Evolutionary conservation across 2,113 vertebrate species (phyloP).

Genomic region (Erythrolamprus reginae): DNA sequence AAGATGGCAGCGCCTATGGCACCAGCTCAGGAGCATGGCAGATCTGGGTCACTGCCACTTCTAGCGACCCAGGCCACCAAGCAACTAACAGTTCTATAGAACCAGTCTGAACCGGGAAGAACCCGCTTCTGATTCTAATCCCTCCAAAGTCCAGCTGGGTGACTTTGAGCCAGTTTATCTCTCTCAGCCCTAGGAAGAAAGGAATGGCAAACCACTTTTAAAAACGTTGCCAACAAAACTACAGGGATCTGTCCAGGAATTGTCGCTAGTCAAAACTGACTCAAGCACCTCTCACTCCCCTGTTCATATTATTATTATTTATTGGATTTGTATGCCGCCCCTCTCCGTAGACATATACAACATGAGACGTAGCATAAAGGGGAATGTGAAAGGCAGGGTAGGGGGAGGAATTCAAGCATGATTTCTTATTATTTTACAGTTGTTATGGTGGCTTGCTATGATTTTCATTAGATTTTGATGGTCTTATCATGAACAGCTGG

Average conservation of each 20-base stretch:
- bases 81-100: too few species aligned
- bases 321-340: too few species aligned
- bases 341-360: too few species aligned
- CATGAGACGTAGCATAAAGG: background rate
- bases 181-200: background rate
- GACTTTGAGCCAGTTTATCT: background rate
- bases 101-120: too few species aligned
- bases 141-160: background rate
- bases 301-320: too few species aligned
- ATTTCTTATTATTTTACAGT: background rate
- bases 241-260: background rate
- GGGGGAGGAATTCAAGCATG: background rate
- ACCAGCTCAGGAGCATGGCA: too few species aligned
- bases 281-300: background rate
- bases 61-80: too few species aligned
- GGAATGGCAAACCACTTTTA: background rate
- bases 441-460: background rate
- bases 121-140: background rate
- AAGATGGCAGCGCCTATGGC: too few species aligned
- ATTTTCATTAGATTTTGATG: background rate
- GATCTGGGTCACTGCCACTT: too few species aligned
- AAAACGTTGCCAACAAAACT: background rate
- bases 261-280: background rate
- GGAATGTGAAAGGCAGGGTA: background rate
- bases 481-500: background rate